These are phyloP conservation scores for Petaurus breviceps DNA, from an alignment of 2,113 vertebrate genomes.

Conservation along the genomic window DNA sequence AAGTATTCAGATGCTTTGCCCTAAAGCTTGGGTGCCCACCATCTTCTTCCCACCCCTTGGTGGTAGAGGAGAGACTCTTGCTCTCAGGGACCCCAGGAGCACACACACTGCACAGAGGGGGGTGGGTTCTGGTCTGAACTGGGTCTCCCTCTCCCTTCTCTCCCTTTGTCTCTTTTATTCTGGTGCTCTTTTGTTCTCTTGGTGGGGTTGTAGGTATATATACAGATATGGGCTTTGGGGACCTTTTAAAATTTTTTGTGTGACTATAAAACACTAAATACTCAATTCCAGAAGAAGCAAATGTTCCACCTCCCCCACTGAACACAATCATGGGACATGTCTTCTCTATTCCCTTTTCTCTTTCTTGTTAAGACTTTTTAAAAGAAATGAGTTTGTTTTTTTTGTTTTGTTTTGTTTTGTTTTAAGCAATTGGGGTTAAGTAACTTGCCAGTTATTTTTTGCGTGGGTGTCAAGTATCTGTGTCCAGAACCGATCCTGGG, in stretches of 20 bases:
- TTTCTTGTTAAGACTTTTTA: conserved; percentile 87
- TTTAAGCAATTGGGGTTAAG: too few relatives aligned
- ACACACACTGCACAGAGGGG: conserved; percentile 16
- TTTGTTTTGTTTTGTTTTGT: too few relatives aligned
- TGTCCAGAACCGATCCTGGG: too few relatives aligned
- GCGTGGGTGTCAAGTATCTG: too few relatives aligned
- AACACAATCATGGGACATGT: conserved; percentile 68
- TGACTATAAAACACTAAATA: conserved; percentile 86
- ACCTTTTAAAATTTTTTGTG: conserved; percentile 76
- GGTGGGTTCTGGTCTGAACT: background rate
- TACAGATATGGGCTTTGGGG: conserved; percentile 61
- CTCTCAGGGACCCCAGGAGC: conserved; percentile 25
- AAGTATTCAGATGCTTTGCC: conserved; percentile 40
- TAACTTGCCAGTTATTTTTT: too few relatives aligned
- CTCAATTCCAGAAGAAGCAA: conserved; percentile 84
- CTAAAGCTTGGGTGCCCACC: background rate
- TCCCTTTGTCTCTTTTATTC: background rate
- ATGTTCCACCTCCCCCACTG: conserved; percentile 75
- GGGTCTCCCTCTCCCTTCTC: conserved; percentile 57
- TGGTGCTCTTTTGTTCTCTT: conserved; percentile 12
- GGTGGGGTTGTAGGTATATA: conserved; percentile 54
- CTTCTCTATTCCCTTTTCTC: conserved; percentile 71
- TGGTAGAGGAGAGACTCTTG: conserved; percentile 55
- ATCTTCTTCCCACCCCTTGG: background rate
- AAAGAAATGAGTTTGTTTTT: conserved; percentile 87